Percentiles rank a stretch among this genome's conserved stretches.
phyloP scores from a whole-genome alignment of 2,113 vertebrate species.

The Pleuronectes platessa region DNA sequence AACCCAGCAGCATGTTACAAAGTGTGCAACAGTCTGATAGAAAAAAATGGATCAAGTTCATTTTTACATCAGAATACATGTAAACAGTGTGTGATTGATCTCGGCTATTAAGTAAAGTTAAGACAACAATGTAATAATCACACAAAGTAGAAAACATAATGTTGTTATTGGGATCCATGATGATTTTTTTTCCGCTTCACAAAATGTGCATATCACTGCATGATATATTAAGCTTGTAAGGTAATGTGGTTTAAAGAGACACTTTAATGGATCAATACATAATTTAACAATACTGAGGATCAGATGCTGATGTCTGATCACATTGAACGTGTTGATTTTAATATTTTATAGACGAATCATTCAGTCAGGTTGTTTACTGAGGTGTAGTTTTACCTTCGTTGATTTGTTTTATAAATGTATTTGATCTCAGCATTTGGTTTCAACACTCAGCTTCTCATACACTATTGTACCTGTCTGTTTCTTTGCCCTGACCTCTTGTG shows the following conservation, averaged over 20 bases:
- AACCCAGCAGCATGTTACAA: no score
- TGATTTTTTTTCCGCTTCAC: no score
- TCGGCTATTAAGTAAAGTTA: no score
- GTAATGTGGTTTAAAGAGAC: no score
- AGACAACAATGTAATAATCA: no score
- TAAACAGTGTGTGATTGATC: no score
- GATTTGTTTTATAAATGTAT: not conserved
- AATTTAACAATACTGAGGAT: not conserved
- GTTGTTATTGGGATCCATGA: not conserved
- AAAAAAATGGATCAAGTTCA: no score
- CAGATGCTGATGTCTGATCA: not conserved
- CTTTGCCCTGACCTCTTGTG: conserved; percentile 68
- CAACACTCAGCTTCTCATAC: not conserved
- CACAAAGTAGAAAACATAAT: not conserved
- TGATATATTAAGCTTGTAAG: no score
- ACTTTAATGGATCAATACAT: not conserved
- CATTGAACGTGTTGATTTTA: not conserved
- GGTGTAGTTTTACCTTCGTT: not conserved
- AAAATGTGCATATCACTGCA: no score
- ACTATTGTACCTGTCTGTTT: conserved; percentile 9
- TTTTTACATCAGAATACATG: no score
- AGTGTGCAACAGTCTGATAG: not conserved
- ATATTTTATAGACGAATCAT: not conserved
- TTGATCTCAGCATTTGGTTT: not conserved
- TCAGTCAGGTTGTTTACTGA: not conserved